Evolutionary conservation across 2,113 vertebrate species (phyloP), one percentile per base, ranked within the genome.

Genomic region (Irena cyanogastra): DNA sequence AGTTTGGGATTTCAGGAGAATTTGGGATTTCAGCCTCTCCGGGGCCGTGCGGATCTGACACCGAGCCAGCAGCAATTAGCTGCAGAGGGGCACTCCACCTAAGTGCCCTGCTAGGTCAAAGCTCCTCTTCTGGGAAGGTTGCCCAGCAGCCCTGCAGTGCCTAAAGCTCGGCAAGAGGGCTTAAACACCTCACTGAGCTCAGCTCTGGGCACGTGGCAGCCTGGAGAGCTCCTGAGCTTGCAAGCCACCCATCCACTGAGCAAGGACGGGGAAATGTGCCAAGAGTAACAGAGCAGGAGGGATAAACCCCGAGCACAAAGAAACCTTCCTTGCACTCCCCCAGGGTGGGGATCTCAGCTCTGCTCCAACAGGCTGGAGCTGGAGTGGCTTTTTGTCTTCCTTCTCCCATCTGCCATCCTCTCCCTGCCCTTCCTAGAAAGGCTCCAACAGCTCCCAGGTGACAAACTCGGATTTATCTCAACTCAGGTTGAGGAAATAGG

Each of bases 41-140:
- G 69, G 37, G 35, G 20, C 28, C 1, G 30, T 33, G 68, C 65
- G 69, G 16, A 3, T 31, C 64, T 82, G 52, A 16, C 82, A 68
- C 35, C 0, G 7, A 93, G 91, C 69, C 90, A 87, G 60, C 24
- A 87, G 92, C 87, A 78, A 82, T 89, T 47, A 84, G 28, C 87
- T 93, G 87, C 69, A 41, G 74, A 95, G 90, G 81, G 72, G 76
- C 83, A 74, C 89, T 94, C 27, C 8, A 91, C 56, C 28, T 6
- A 78, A 94, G 53, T 21, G 60, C 77, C 87, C 92, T 84, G 71
- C 45, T 60, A 70, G 92, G 87, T 91, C 92, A 89, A 63, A 94
- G 56, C 87, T 68, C 69, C 90, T 78, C 79, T 87, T 52, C 93
- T 95, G 90, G 93, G 90, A 93, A 94, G 65, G 90, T 3, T 95